Evolutionary conservation across 1,140 invertebrate genomes (phyloP).

Genomic region (Brachionus rotundiformis): DNA sequence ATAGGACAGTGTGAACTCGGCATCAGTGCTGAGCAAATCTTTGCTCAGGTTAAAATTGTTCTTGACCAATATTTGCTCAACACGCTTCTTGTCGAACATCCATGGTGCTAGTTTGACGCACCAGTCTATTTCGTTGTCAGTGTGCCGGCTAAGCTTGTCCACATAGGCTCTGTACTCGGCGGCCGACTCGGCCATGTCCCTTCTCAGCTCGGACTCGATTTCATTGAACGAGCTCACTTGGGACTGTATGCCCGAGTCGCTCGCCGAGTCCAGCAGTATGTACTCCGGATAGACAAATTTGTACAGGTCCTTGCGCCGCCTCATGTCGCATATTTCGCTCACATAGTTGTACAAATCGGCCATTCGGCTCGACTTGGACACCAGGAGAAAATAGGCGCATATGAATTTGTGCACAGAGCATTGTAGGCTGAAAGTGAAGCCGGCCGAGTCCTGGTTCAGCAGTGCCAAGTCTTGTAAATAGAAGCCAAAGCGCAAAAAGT

Average conservation of each 20-base stretch:
- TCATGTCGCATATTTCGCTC: constrained; percentile 22
- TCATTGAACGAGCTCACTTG: constrained; percentile 18
- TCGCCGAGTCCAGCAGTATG: constrained; percentile 3
- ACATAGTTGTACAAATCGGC: constrained; percentile 19
- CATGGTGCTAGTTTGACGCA: background rate
- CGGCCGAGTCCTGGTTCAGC: background rate
- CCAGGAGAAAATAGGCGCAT: constrained; percentile 43
- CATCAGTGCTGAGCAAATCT: background rate
- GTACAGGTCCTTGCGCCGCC: constrained; percentile 8
- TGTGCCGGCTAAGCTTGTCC: background rate
- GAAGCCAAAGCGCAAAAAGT: constrained; percentile 44
- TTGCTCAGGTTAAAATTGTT: background rate
- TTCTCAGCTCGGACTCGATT: constrained; percentile 24
- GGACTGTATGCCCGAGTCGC: constrained; percentile 30
- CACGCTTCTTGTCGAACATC: constrained; percentile 29
- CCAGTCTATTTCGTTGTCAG: constrained; percentile 10
- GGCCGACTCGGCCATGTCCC: background rate
- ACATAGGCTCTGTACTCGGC: background rate
- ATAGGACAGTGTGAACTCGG: background rate
- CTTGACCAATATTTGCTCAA: background rate
- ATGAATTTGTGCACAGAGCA: constrained; percentile 45
- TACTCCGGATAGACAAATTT: constrained; percentile 51
- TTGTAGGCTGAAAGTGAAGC: background rate
- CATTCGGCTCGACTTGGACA: background rate
- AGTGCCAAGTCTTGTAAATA: constrained; percentile 34